Percentiles rank a stretch among this genome's conserved stretches.
These are phyloP conservation scores for Scarus forsteni DNA, from an alignment of 2,797 vertebrate genomes.

Conservation along the genomic window DNA sequence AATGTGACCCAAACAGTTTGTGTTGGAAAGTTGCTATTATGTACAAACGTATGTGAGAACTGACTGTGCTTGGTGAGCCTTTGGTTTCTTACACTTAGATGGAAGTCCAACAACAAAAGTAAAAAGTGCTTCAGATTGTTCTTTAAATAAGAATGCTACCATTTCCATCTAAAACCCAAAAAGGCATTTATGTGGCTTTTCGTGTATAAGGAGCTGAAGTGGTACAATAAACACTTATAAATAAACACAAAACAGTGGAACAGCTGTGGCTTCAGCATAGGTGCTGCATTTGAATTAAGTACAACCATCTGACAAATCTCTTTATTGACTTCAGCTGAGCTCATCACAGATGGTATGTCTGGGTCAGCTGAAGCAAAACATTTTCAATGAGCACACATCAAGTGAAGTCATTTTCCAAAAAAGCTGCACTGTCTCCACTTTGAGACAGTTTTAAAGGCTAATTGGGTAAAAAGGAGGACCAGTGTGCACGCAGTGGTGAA, in stretches of 20 bases:
- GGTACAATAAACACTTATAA: conserved; percentile 56
- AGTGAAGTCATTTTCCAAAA: conserved; percentile 54
- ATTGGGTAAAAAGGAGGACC: conserved; percentile 46
- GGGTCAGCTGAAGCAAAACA: conserved; percentile 48
- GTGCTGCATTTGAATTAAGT: conserved; percentile 29
- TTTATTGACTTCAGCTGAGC: conserved; percentile 44
- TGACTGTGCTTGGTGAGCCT: conserved; percentile 63
- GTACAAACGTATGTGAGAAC: conserved; percentile 56
- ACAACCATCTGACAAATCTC: conserved; percentile 46
- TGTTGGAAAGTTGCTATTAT: conserved; percentile 44
- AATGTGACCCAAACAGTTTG: conserved; percentile 40
- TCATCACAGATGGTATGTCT: conserved; percentile 43
- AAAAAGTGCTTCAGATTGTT: conserved; percentile 78
- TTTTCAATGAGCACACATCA: conserved; percentile 32
- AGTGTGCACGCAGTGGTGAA: conserved; percentile 45
- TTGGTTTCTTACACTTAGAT: conserved; percentile 53
- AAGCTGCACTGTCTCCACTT: conserved; percentile 43
- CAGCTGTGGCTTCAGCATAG: conserved; percentile 33
- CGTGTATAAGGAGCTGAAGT: conserved; percentile 54
- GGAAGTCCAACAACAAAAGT: conserved; percentile 44
- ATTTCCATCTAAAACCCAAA: conserved; percentile 38
- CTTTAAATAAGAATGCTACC: conserved; percentile 57
- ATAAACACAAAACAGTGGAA: conserved; percentile 56
- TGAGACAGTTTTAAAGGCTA: conserved; percentile 41
- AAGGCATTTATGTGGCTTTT: conserved; percentile 41